phyloP scores from a whole-genome alignment of 35 echinoderm and acorn worm species.

The Anneissia japonica region DNA sequence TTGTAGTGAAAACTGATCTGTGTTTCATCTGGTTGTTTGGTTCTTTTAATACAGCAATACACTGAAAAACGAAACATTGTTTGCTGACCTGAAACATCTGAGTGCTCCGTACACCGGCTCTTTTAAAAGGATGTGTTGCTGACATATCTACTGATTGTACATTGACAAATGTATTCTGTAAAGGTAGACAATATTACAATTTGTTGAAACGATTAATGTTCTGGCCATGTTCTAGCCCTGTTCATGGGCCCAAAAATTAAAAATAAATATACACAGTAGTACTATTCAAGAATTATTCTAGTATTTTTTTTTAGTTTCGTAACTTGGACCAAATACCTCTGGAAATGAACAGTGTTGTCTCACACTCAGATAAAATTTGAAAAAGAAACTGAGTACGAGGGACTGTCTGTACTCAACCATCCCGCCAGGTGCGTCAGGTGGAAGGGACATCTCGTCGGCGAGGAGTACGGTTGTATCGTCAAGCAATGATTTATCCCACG shows the following conservation, averaged over 20 bases:
- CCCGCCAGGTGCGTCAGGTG: not conserved
- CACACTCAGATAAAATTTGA: slow-evolving; percentile 23
- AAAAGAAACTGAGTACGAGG: slow-evolving; percentile 20
- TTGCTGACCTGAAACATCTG: slow-evolving; percentile 37
- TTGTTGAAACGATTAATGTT: not conserved
- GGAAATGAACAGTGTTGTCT: not conserved
- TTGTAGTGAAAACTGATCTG: not conserved
- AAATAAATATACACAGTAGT: not conserved
- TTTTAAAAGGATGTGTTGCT: not conserved
- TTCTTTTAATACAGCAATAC: too few relatives aligned
- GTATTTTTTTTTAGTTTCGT: not conserved
- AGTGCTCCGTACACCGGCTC: slow-evolving; percentile 6
- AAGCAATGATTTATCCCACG: slow-evolving; percentile 53
- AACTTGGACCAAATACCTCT: not conserved
- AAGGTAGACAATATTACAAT: not conserved
- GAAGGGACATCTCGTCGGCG: slow-evolving; percentile 1
- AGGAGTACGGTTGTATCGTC: slow-evolving; percentile 26
- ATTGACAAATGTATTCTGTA: not conserved
- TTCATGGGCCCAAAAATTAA: not conserved
- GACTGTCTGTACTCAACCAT: slow-evolving; percentile 24
- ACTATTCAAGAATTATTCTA: not conserved
- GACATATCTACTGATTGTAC: not conserved
- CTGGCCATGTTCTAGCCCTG: not conserved
- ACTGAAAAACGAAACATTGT: not conserved
- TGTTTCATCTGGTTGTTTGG: too few relatives aligned